Base-by-base conservation (phyloP, 2,888 invertebrate species). In the Celastrina argiolus region DNA sequence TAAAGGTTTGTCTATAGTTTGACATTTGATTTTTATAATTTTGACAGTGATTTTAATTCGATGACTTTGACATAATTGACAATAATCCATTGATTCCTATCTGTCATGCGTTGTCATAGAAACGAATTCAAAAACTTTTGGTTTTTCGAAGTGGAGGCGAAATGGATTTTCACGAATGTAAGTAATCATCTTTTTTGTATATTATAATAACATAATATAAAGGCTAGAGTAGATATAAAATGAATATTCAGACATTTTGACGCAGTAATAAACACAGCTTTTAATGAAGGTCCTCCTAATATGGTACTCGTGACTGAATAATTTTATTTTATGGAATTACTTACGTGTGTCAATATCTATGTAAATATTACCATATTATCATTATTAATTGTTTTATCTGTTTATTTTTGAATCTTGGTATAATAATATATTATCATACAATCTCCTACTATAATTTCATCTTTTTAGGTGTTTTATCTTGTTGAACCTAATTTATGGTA, bases 61-160 rank as follows among this genome's bases (percentile, higher is more conserved):
- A 22, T 81, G 67, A 83, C n/a, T n/a, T n/a, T n/a, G n/a, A n/a
- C n/a, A n/a, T n/a, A n/a, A n/a, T n/a, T n/a, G n/a, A n/a, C n/a
- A n/a, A n/a, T n/a, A n/a, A n/a, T n/a, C n/a, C n/a, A n/a, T n/a
- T n/a, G n/a, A n/a, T n/a, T n/a, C n/a, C n/a, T n/a, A n/a, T 81
- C 86, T 87, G 87, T 91, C 91, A 91, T 90, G 90, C 81, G 91
- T 91, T 84, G 91, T 86, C 90, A 91, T 91, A 91, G 91, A 90
- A 91, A 91, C 91, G 87, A 77, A 85, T 87, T 87, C 72, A 72
- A 75, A 85, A 84, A 85, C 82, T 86, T 88, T 84, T 86, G 74
- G 82, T 82, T 84, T 85, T 78, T 87, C 85, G 83, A 83, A 82
- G 81, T 81, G 83, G 85, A 79, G 80, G 80, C 79, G 90, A 87